Evolutionary conservation across 2,888 invertebrate species (phyloP), one percentile per base, ranked within the genome.

Genomic region (Spicauda simplicius): DNA sequence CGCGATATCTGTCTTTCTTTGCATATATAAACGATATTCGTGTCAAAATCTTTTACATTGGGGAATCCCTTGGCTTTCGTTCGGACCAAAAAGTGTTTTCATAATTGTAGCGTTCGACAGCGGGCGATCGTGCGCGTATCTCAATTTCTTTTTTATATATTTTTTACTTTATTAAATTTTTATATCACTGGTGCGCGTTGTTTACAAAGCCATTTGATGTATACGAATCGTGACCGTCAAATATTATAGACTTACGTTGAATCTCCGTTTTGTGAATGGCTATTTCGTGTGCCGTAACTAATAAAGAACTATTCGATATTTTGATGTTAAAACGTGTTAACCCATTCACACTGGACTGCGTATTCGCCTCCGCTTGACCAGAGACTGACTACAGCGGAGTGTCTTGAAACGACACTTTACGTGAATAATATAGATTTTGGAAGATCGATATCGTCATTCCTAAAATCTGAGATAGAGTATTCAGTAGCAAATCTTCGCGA

Each of bases 261-360:
- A 33, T 48, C 18, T 50, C 57, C 57, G 18, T 52, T 2, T 65
- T 16, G 58, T 66, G 65, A 66, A 66, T 66, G 65, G 65, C 54
- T 33, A 5, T 45, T 50, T 52, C 37, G 25, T 41, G 50, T 8
- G 25, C 16, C 7, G 57, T 58, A 16, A 20, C 12, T 7, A 37
- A 19, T 6, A 58, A 58, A 12, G 58, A 25, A 30, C 16, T 53
- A 16, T 57, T 37, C 48, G 50, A 56, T 0, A n/a, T 60, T 50
- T 54, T 65, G 33, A 30, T 54, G 18, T 20, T 55, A 0, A 60
- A 66, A 60, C 10, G 16, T n/a, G 53, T 30, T 18, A 19, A 65
- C 20, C 45, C 33, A 0, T 65, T 20, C 54, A 54, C 45, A 7
- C 55, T 66, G 0, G 66, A 66, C 60, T 66, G 16, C 18, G 48